Base-by-base conservation (phyloP, 2,113 vertebrate genomes). In the Sclerurus mexicanus region DNA sequence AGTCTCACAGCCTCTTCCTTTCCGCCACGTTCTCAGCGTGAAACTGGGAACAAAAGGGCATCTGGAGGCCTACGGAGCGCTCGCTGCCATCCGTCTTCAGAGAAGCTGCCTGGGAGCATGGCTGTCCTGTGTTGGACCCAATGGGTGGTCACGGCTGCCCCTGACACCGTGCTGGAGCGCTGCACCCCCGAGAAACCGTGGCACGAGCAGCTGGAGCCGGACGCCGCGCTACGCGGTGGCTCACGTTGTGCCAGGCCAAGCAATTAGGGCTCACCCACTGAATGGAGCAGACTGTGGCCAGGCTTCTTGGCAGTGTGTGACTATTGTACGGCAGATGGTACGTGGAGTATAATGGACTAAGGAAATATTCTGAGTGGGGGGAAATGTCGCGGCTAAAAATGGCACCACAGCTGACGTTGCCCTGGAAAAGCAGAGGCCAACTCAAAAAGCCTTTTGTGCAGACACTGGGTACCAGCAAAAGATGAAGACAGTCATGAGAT, bases 341-440 rank as follows among this genome's bases (percentile, higher is more conserved):
- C 73, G 12, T 0, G 3, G 69, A 76, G n/a, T n/a, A 68, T 52
- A 93, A 96, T 44, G 47, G 85, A 60, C 79, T 66, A 46, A 87
- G 82, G 76, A 93, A 88, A 90, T 73, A 64, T 49, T 95, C 90
- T 69, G 71, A 90, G 92, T 91, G 85, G 79, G 85, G 85, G 75
- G 76, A 94, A 92, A 97, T 76, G 85, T 79, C 90, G 83, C 78
- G 40, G 66, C 76, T 94, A 77, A 93, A 93, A 97, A 85, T 82
- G 93, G 76, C 64, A 84, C 80, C 47, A 39, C 66, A 82, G 87
- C 85, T 85, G 85, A 85, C 3, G 0, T 60, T 71, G 64, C 64
- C 78, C 69, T 85, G 85, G 35, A 68, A 85, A 71, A 62, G 66
- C 64, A 87, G 87, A 87, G 80, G 89, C 84, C 84, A 84, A 30